Conservation (phyloP, 2,797 vertebrate genomes). For the Girardinus metallicus region DNA sequence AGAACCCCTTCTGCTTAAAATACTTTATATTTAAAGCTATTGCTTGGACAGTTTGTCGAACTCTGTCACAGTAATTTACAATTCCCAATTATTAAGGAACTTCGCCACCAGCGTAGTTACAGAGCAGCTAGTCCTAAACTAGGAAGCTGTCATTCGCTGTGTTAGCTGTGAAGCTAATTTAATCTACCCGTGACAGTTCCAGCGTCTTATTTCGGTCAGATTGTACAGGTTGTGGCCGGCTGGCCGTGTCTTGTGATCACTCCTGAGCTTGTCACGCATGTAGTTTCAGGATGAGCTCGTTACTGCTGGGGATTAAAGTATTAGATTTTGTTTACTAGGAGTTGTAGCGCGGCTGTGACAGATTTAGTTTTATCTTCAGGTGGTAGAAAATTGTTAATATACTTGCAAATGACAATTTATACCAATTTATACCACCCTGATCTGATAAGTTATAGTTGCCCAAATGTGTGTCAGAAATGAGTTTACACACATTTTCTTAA, state of each 20-base stretch:
- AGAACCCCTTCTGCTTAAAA: background rate
- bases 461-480: slow-evolving; percentile 2
- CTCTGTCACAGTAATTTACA: background rate
- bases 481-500: slow-evolving; percentile 6
- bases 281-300: slow-evolving; percentile 31
- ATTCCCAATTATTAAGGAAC: background rate
- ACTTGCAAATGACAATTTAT: background rate
- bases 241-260: slow-evolving; percentile 33
- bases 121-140: background rate
- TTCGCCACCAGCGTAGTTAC: background rate
- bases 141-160: background rate
- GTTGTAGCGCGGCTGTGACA: background rate
- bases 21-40: background rate
- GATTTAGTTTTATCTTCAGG: background rate
- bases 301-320: slow-evolving; percentile 75
- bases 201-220: slow-evolving; percentile 36
- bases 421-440: no score
- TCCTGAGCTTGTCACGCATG: slow-evolving; percentile 19
- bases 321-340: slow-evolving; percentile 74
- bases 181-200: slow-evolving; percentile 3
- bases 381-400: background rate
- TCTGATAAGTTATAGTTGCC: background rate
- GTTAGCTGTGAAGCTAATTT: slow-evolving; percentile 21
- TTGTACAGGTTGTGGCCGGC: slow-evolving; percentile 20
- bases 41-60: background rate